These are phyloP conservation scores for Rhabdophis nuchalis DNA, from an alignment of 2,797 vertebrate species.

Conservation along the genomic window DNA sequence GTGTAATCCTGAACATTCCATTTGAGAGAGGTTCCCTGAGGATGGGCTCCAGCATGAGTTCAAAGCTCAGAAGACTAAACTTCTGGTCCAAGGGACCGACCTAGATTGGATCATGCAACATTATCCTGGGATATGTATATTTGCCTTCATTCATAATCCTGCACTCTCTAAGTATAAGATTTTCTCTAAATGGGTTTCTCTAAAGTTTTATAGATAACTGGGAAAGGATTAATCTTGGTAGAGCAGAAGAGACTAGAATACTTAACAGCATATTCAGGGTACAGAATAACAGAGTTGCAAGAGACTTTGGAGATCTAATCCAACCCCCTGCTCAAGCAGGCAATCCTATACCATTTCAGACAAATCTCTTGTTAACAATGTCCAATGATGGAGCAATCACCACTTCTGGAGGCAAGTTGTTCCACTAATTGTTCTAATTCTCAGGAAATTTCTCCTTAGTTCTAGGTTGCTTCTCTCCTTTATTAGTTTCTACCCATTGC, in stretches of 20 bases:
- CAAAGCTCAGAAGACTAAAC: background rate
- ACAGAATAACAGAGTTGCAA: background rate
- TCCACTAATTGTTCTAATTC: background rate
- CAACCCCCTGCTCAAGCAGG: background rate
- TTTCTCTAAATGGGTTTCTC: background rate
- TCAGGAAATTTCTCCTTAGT: background rate
- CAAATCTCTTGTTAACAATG: background rate
- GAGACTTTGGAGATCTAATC: background rate
- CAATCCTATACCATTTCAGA: background rate
- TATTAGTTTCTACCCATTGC: too few species aligned
- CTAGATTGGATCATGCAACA: background rate
- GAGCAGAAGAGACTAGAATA: background rate
- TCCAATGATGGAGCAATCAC: background rate
- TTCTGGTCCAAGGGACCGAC: background rate
- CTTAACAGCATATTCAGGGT: background rate
- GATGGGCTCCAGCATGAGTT: background rate
- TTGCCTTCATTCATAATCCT: background rate
- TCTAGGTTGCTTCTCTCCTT: background rate
- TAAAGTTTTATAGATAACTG: background rate
- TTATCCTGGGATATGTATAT: too few species aligned
- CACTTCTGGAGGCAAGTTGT: background rate
- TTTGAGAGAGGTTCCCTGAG: background rate
- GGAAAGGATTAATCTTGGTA: background rate
- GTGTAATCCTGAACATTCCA: background rate
- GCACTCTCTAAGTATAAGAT: background rate